Evolutionary conservation across 2,797 vertebrate genomes (phyloP).

Genomic region (Cottoperca gobio): DNA sequence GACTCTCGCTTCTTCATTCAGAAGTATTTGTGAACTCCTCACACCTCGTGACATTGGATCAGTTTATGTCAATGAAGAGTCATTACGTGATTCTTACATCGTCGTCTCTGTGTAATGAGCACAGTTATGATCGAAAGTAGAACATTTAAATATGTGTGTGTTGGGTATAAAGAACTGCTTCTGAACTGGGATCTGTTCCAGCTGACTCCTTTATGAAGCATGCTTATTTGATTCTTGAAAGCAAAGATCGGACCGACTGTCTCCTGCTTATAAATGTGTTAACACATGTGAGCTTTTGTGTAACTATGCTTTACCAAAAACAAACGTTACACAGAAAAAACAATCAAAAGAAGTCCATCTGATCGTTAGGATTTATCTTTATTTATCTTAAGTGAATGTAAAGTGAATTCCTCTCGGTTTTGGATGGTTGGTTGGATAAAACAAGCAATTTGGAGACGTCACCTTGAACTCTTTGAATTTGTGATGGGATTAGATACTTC

Average conservation of each 20-base stretch:
- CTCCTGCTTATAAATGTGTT: background rate
- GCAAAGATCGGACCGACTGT: background rate
- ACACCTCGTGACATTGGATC: background rate
- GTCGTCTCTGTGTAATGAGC: background rate
- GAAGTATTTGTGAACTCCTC: background rate
- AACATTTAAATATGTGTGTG: background rate
- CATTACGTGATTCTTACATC: background rate
- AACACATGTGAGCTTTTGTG: background rate
- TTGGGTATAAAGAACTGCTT: background rate
- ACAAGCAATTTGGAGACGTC: background rate
- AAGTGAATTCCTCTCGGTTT: background rate
- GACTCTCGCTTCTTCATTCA: background rate
- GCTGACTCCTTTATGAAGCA: background rate
- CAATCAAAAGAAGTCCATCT: background rate
- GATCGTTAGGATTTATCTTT: slow-evolving; percentile 6
- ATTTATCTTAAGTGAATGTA: background rate
- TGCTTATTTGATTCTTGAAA: background rate
- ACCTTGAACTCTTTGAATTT: background rate
- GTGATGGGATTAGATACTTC: background rate
- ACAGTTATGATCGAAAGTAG: background rate
- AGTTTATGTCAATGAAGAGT: background rate
- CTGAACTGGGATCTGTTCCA: background rate
- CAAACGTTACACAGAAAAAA: background rate
- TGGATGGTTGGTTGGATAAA: background rate
- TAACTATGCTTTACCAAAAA: background rate